Base-by-base conservation (phyloP, 2,113 vertebrate species). In the Electrona antarctica region DNA sequence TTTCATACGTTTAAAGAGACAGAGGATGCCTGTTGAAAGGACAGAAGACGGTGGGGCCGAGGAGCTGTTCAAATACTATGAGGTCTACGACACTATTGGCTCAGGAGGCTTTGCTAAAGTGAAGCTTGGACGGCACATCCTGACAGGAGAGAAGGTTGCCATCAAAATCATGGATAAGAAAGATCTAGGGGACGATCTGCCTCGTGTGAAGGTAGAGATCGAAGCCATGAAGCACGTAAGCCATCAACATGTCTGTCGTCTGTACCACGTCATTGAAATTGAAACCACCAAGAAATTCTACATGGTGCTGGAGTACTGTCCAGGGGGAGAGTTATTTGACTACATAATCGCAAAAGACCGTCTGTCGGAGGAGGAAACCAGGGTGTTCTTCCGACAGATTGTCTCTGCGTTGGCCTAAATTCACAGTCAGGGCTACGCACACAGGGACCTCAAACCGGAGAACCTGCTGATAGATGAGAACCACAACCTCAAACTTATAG, bases 21-120 rank as follows among this genome's bases (percentile, higher is more conserved):
- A 41, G 33, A 45, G 68, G 28, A 94, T 94, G 93, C 91, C 93
- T 9, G 83, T 88, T 73, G 92, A 93, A 47, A 87, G 79, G 60
- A 87, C 72, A 1, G 86, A 89, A 64, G 48, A 48, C 15, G 77
- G 81, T 9, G 82, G 71, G 56, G 82, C 77, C 5, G 89, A 92
- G 1, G 92, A 93, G 62, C 91, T 94, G 29, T 61, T 87, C 76
- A 91, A 81, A 68, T 79, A 91, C 71, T 94, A 94, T 79, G 90
- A 94, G 14, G 69, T 94, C 51, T 93, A 94, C 46, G 93, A 93
- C 64, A 94, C 93, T 0, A 93, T 94, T 55, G 93, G 93, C 54
- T 93, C 93, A 99, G 97, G 97, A 81, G 97, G 97, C 10, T 99
- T 99, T 88, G 97, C 96, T 4, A 98, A 99, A 79, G 97, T 99